Conservation (phyloP, 2,797 vertebrate species). For the Ceryle rudis region DNA sequence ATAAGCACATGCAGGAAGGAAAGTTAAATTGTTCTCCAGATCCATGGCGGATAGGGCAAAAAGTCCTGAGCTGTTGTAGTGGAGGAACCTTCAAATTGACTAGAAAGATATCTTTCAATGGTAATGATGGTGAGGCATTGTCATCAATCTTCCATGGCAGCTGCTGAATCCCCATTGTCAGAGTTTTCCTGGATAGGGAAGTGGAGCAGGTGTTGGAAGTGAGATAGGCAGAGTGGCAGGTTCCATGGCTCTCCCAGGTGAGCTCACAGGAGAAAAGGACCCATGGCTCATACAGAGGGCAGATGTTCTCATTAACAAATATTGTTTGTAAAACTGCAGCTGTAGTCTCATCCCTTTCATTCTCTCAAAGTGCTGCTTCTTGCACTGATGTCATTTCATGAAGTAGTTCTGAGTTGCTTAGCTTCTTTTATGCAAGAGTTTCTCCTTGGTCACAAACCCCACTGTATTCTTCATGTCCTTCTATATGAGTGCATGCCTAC, state of each 20-base stretch:
- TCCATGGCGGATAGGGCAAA: background rate
- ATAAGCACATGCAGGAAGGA: background rate
- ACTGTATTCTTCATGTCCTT: background rate
- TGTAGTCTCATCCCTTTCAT: background rate
- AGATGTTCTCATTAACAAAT: background rate
- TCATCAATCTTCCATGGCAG: background rate
- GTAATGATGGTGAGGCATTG: background rate
- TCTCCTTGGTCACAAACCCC: background rate
- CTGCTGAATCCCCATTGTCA: background rate
- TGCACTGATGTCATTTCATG: background rate
- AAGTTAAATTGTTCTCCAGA: background rate
- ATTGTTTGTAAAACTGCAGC: background rate
- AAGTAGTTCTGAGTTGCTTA: background rate
- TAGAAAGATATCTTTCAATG: background rate
- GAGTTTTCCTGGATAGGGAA: background rate
- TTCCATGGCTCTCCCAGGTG: background rate
- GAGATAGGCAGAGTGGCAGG: no score
- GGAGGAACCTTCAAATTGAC: background rate
- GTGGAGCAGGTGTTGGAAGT: background rate
- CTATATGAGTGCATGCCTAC: background rate
- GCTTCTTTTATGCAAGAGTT: background rate
- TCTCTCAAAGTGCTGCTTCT: background rate
- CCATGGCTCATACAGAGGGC: background rate
- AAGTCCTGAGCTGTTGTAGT: background rate
- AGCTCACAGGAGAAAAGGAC: background rate